Conservation (phyloP, 2,888 invertebrate species). For the Conistra vaccinii region DNA sequence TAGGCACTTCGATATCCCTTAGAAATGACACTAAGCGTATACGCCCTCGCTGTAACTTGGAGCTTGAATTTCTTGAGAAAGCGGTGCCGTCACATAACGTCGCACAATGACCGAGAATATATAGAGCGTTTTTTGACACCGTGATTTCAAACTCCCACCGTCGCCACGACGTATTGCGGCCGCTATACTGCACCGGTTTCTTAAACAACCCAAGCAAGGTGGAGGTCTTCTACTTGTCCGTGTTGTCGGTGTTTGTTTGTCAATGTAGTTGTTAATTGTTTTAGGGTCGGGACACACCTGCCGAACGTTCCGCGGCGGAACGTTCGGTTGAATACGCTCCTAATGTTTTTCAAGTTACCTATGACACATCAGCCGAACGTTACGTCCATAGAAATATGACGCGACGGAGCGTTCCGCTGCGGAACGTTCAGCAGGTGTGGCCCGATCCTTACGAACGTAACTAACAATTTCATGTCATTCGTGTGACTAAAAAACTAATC, state of each 20-base stretch:
- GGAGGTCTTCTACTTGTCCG: constrained; percentile 8
- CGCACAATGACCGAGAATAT: no score
- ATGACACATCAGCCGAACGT: no score
- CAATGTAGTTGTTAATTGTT: background rate
- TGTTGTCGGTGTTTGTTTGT: background rate
- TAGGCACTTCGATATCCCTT: background rate
- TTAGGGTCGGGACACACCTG: no score
- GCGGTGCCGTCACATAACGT: background rate
- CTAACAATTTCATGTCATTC: constrained; percentile 32
- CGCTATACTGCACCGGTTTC: background rate
- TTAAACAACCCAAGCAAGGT: background rate
- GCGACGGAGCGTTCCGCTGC: no score
- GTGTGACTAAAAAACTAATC: constrained; percentile 33
- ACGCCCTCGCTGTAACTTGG: no score
- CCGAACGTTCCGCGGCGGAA: no score
- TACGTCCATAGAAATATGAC: no score
- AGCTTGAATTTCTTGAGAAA: background rate
- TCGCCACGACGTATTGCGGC: background rate
- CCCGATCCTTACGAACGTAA: constrained; percentile 2
- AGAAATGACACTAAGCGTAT: background rate
- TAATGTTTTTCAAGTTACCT: no score
- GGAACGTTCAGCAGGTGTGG: no score
- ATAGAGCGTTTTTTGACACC: no score
- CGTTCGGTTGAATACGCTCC: no score
- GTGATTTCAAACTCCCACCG: no score